A percentile compares a stretch with the other conserved stretches of the same genome.
phyloP scores from a whole-genome alignment of 2,888 invertebrate species.

The Oscheius sp. region DNA sequence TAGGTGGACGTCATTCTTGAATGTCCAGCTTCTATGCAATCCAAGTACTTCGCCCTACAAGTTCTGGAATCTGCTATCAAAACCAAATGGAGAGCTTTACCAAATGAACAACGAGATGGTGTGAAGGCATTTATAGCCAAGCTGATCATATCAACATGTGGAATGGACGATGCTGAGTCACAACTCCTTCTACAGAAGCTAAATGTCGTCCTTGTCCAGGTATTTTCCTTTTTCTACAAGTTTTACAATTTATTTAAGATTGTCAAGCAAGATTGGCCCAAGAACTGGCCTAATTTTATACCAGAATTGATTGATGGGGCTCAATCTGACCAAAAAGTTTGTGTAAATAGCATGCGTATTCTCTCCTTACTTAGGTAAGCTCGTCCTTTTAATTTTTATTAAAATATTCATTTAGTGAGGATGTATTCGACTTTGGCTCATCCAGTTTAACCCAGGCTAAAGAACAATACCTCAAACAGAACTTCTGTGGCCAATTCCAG shows the following conservation, averaged over 20 bases:
- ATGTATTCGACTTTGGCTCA: constrained; percentile 97
- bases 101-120: constrained; percentile 97
- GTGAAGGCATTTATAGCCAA: constrained; percentile 99
- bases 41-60: constrained; percentile 98
- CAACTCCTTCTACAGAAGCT: constrained; percentile 97
- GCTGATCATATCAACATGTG: constrained; percentile 96
- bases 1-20: constrained; percentile 95
- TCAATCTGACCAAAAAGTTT: constrained; percentile 96
- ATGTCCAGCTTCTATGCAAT: constrained; percentile 93
- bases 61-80: constrained; percentile 98
- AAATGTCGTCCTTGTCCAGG: constrained; percentile 98
- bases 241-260: constrained; percentile 79
- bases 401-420: constrained; percentile 81
- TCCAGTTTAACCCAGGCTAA: constrained; percentile 99
- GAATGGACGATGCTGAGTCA: constrained; percentile 90
- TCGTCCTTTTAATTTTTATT: background rate
- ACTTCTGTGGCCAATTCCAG: constrained; percentile 98
- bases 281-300: constrained; percentile 99
- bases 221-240: constrained; percentile 64
- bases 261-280: constrained; percentile 98
- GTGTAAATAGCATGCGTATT: constrained; percentile 99
- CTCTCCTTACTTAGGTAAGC: constrained; percentile 85
- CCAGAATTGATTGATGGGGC: constrained; percentile 98
- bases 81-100: constrained; percentile 95
- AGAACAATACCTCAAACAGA: constrained; percentile 97